These are phyloP conservation scores for Ailurus styani DNA, from an alignment of 2,113 vertebrate species.

Conservation along the genomic window DNA sequence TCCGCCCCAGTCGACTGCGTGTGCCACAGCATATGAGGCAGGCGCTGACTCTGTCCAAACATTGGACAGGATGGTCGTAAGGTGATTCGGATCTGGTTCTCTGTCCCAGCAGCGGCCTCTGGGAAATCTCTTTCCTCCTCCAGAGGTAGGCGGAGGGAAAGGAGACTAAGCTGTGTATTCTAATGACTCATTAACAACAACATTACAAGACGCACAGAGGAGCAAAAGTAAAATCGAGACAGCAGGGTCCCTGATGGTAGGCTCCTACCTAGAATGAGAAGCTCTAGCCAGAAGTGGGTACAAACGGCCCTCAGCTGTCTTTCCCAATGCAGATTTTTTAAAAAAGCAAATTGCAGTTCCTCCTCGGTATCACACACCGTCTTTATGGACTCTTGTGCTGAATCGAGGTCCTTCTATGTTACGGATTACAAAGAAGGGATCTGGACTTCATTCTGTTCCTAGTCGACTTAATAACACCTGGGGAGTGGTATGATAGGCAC, in stretches of 20 bases:
- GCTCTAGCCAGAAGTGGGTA: neutral
- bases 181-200: neutral
- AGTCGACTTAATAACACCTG: neutral
- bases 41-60: neutral
- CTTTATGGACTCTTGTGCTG: too few species aligned
- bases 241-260: accelerated
- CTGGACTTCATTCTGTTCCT: neutral
- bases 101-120: neutral
- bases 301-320: neutral
- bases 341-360: neutral
- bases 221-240: neutral
- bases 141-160: neutral
- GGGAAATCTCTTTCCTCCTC: neutral
- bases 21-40: neutral
- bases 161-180: neutral
- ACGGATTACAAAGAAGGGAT: neutral
- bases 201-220: accelerated
- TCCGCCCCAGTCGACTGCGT: accelerated
- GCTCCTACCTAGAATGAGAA: neutral
- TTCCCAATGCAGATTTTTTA: neutral
- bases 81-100: neutral
- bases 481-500: accelerated
- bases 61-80: neutral
- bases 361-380: too few species aligned
- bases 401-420: neutral